Evolutionary conservation across 2,113 vertebrate species (phyloP).

Genomic region (Cololabis saira): DNA sequence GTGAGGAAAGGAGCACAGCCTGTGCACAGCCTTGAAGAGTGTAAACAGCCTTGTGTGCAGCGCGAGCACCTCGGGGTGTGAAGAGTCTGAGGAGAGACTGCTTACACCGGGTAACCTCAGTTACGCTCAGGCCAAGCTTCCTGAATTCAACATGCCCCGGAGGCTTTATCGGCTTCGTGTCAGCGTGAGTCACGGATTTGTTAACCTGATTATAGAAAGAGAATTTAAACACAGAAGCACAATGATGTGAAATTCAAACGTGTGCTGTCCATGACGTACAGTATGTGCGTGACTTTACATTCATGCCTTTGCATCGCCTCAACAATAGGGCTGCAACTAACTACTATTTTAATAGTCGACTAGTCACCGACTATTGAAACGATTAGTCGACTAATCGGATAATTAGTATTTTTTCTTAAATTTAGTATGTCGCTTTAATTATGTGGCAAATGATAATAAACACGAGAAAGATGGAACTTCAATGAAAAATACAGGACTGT

Average conservation of each 20-base stretch:
- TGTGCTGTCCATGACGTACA: background rate
- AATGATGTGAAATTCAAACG: background rate
- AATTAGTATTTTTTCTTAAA: too few species aligned
- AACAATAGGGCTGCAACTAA: too few species aligned
- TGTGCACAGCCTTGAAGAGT: slow-evolving; percentile 46
- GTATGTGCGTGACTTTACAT: background rate
- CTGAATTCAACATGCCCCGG: slow-evolving; percentile 46
- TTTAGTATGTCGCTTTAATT: too few species aligned
- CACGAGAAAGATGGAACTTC: too few species aligned
- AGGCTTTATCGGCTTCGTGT: slow-evolving; percentile 50
- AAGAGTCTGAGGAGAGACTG: slow-evolving; percentile 54
- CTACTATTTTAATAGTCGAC: too few species aligned
- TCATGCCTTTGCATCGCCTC: background rate
- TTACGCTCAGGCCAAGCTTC: slow-evolving; percentile 46
- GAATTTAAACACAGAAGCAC: slow-evolving; percentile 14
- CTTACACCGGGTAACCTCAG: slow-evolving; percentile 43
- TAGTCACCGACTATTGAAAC: too few species aligned
- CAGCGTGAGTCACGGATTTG: slow-evolving; percentile 46
- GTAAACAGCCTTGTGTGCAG: slow-evolving; percentile 74
- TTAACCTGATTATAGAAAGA: slow-evolving; percentile 29
- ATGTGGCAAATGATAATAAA: too few species aligned
- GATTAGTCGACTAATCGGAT: too few species aligned
- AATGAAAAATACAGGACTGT: too few species aligned
- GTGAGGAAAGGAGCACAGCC: slow-evolving; percentile 44
- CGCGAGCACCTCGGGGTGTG: slow-evolving; percentile 64